A percentile compares a stretch with the other conserved stretches of the same genome.
Conservation (phyloP, 2,888 invertebrate species). For the Nasonia oneida region DNA sequence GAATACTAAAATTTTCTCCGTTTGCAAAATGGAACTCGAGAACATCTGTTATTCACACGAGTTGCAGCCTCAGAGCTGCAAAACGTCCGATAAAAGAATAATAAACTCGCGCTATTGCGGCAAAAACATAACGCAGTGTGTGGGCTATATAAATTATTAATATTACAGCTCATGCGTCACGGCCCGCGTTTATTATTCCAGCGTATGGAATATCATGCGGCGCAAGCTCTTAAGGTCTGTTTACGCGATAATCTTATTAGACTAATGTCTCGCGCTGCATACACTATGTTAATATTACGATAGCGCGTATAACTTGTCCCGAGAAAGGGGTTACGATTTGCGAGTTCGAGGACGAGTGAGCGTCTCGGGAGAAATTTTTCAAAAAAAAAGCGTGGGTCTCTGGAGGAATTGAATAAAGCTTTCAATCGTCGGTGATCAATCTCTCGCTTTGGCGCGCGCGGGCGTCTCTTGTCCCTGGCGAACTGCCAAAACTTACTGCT, state of each 20-base stretch:
- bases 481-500: conserved; percentile 14
- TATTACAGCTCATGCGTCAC: neutral
- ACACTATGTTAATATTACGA: conserved; percentile 29
- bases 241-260: conserved; percentile 31
- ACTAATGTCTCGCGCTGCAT: conserved; percentile 24
- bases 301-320: neutral
- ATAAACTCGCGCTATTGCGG: neutral
- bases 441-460: neutral
- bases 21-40: neutral
- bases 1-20: too few relatives aligned
- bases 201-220: neutral
- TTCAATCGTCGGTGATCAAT: conserved; percentile 16
- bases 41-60: neutral
- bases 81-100: neutral
- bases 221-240: neutral
- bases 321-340: neutral
- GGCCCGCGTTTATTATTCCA: neutral
- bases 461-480: conserved; percentile 13
- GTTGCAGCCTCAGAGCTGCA: neutral
- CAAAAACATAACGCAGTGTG: neutral
- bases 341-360: neutral
- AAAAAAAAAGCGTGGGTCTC: neutral
- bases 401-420: neutral
- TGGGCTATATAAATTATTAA: neutral
- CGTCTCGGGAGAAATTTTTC: neutral